Conservation (phyloP, 2,797 vertebrate species). For the Cirrhinus mrigala region DNA sequence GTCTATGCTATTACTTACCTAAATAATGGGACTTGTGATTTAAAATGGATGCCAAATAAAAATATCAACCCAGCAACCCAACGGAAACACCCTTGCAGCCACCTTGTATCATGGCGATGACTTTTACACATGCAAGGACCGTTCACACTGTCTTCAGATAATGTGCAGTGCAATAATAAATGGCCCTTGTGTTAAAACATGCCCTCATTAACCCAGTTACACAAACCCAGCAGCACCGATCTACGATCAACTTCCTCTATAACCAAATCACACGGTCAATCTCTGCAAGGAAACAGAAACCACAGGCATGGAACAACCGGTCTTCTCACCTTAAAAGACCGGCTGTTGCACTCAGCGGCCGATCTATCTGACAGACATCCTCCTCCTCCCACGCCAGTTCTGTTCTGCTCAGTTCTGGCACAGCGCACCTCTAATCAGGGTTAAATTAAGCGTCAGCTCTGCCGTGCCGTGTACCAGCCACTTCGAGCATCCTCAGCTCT, state of each 20-base stretch:
- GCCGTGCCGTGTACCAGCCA: slow-evolving; percentile 23
- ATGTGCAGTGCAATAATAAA: neutral
- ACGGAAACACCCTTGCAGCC: neutral
- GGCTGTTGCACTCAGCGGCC: slow-evolving; percentile 35
- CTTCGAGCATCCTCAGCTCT: slow-evolving; percentile 31
- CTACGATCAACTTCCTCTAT: slow-evolving; percentile 9
- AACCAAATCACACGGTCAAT: slow-evolving; percentile 16
- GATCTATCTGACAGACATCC: slow-evolving; percentile 19
- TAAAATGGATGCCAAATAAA: neutral
- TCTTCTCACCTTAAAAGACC: slow-evolving; percentile 43
- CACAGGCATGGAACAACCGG: slow-evolving; percentile 1
- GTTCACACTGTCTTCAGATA: neutral
- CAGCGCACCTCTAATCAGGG: slow-evolving; percentile 30
- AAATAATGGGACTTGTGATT: too few species aligned
- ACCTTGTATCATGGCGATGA: neutral
- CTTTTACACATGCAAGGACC: neutral
- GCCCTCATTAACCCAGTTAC: neutral
- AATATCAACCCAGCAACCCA: neutral
- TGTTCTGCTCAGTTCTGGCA: slow-evolving; percentile 39
- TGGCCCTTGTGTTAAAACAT: neutral
- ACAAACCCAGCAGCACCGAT: neutral
- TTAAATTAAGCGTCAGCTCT: slow-evolving; percentile 54
- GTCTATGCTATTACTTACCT: too few species aligned
- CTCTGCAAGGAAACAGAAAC: neutral
- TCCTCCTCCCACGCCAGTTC: slow-evolving; percentile 13